Evolutionary conservation across 2,888 invertebrate genomes (phyloP).

Genomic region (Bimastos eiseni): DNA sequence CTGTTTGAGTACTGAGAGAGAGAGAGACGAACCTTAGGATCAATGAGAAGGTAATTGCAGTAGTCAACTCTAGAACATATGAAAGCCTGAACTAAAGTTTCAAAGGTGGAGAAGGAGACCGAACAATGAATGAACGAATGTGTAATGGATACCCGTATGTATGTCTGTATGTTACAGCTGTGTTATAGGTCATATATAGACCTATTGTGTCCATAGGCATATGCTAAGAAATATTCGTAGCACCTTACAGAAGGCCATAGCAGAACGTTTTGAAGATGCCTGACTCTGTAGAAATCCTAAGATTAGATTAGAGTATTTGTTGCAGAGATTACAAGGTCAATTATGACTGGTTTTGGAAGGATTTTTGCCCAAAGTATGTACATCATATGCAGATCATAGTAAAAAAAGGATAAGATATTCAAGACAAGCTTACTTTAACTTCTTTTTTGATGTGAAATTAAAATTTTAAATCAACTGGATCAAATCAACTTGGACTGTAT

Average conservation of each 20-base stretch:
- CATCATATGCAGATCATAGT: background rate
- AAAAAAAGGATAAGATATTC: background rate
- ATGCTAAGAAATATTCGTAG: background rate
- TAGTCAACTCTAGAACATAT: too few species aligned
- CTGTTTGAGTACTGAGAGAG: too few species aligned
- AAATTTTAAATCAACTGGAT: background rate
- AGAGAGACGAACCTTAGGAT: too few species aligned
- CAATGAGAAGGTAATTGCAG: too few species aligned
- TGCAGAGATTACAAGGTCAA: background rate
- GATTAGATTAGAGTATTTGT: background rate
- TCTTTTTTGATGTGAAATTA: background rate
- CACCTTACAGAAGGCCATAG: too few species aligned
- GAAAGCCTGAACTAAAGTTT: too few species aligned
- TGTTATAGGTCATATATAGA: too few species aligned
- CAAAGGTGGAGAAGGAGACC: too few species aligned
- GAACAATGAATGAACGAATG: too few species aligned
- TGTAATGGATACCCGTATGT: too few species aligned
- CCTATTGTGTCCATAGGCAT: too few species aligned
- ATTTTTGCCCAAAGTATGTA: background rate
- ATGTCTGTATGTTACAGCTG: too few species aligned
- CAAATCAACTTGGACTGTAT: background rate
- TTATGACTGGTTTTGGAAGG: background rate
- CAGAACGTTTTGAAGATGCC: background rate
- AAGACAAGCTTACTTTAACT: background rate
- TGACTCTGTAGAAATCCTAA: slow-evolving; percentile 13